phyloP scores from a whole-genome alignment of 2,888 invertebrate species.

The Pollenia angustigena region DNA sequence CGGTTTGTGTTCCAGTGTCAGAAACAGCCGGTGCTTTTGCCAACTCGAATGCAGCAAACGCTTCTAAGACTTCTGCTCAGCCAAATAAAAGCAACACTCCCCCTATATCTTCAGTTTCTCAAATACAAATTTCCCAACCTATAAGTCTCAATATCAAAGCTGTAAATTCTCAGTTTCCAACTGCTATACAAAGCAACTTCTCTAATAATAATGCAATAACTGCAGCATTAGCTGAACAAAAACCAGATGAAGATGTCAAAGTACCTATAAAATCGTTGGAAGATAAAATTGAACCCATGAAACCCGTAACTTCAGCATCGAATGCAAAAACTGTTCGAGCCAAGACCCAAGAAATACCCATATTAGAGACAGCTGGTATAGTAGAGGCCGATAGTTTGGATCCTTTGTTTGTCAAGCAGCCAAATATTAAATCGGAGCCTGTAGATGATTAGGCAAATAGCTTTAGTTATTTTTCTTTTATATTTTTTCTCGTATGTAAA shows the following conservation, averaged over 20 bases:
- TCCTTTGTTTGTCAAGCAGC: conserved; percentile 43
- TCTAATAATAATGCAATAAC: background rate
- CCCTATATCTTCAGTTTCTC: background rate
- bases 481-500: background rate
- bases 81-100: background rate
- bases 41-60: background rate
- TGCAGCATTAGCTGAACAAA: background rate
- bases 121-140: conserved; percentile 61
- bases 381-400: conserved; percentile 61
- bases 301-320: background rate
- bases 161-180: background rate
- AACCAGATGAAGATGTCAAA: background rate
- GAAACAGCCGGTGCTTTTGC: background rate
- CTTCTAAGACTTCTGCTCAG: background rate
- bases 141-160: conserved; percentile 52
- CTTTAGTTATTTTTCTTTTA: background rate
- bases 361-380: conserved; percentile 65
- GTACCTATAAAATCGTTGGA: background rate
- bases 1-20: conserved; percentile 51
- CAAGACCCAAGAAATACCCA: conserved; percentile 26
- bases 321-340: background rate
- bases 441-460: conserved; percentile 31
- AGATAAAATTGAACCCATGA: background rate
- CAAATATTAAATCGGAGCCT: conserved; percentile 54
- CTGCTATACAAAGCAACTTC: background rate